These are phyloP conservation scores for Halesus radiatus DNA, from an alignment of 1,140 invertebrate genomes.

Conservation along the genomic window DNA sequence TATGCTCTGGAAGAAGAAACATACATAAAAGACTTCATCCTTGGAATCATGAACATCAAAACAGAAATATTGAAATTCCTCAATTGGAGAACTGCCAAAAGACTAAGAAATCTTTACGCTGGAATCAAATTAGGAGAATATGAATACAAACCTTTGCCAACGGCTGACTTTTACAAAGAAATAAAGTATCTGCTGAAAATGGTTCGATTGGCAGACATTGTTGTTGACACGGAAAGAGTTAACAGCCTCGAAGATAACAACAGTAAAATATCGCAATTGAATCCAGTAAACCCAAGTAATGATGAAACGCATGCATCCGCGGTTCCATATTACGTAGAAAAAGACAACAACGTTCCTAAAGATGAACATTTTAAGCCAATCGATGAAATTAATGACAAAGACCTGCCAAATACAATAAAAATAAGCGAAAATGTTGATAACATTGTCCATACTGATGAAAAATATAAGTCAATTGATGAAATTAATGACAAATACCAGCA, in stretches of 20 bases:
- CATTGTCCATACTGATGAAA: neutral
- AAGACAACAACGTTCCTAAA: neutral
- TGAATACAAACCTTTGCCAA: neutral
- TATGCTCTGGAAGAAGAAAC: neutral
- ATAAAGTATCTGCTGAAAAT: neutral
- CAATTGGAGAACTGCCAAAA: neutral
- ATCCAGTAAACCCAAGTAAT: neutral
- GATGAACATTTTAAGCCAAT: neutral
- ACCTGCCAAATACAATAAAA: neutral
- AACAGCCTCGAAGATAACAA: neutral
- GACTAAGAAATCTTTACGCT: neutral
- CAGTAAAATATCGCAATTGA: too few species aligned
- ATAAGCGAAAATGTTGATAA: neutral
- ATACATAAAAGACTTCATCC: neutral
- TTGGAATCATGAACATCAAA: neutral
- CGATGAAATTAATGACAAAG: neutral
- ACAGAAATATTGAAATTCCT: neutral
- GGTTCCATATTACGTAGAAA: neutral
- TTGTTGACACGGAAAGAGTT: neutral
- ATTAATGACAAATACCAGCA: neutral
- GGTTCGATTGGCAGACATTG: neutral
- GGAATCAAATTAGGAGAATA: neutral
- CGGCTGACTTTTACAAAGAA: neutral
- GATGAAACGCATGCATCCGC: neutral
- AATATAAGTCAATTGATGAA: neutral